Conservation (phyloP, 2,797 vertebrate species). For the Oryzias sinensis region DNA sequence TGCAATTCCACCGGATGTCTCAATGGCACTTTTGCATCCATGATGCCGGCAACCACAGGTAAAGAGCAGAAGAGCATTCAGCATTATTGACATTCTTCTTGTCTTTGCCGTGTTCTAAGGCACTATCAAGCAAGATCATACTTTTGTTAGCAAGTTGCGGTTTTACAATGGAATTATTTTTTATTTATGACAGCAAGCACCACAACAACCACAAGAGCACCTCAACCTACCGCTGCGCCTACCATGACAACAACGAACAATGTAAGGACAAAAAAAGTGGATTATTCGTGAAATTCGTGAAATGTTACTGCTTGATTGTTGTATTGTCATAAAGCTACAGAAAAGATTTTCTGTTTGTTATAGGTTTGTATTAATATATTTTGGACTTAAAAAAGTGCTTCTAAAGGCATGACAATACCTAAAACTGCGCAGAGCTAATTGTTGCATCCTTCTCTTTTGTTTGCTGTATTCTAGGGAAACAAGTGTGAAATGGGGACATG, state of each 20-base stretch:
- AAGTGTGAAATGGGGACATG: constrained; percentile 75
- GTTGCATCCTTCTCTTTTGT: background rate
- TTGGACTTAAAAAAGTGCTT: too few species aligned
- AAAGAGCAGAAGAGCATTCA: constrained; percentile 1
- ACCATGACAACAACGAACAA: constrained; percentile 48
- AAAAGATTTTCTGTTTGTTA: too few species aligned
- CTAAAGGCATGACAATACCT: too few species aligned
- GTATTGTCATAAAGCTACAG: too few species aligned
- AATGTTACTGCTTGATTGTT: too few species aligned
- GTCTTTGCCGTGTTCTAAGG: background rate
- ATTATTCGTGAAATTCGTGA: too few species aligned
- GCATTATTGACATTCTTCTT: too few species aligned
- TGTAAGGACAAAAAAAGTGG: constrained; percentile 50
- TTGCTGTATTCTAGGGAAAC: constrained; percentile 69
- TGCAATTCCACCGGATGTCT: constrained; percentile 75
- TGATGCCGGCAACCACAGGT: constrained; percentile 67
- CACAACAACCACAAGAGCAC: background rate
- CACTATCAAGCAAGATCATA: background rate
- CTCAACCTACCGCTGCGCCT: background rate
- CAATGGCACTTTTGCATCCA: constrained; percentile 48
- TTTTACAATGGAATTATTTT: background rate
- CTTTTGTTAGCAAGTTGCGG: background rate
- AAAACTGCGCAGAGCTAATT: too few species aligned
- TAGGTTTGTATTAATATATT: too few species aligned
- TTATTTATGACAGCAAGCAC: background rate